Evolutionary conservation across 2,888 invertebrate species (phyloP).

Genomic region (Plebejus argus): DNA sequence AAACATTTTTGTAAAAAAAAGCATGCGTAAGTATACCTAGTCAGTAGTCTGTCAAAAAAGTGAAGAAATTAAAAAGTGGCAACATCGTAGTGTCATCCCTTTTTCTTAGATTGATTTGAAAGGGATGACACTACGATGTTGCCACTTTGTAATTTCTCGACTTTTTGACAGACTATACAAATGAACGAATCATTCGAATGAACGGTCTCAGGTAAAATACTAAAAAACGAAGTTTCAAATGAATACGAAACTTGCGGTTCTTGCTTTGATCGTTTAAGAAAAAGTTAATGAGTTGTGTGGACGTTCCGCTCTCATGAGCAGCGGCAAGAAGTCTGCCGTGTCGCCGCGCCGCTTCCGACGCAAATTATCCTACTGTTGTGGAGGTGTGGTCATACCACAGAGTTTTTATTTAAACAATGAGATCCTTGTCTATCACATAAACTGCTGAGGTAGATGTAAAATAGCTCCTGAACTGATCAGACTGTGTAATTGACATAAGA

Average conservation of each 20-base stretch:
- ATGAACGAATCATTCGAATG: not conserved
- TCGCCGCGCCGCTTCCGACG: conserved; percentile 68
- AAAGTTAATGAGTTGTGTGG: conserved; percentile 45
- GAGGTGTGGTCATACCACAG: not conserved
- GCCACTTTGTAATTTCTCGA: too few relatives aligned
- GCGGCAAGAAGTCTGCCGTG: conserved; percentile 58
- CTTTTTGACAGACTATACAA: too few relatives aligned
- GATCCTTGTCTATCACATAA: not conserved
- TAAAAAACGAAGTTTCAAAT: not conserved
- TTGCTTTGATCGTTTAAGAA: conserved; percentile 35
- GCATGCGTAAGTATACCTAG: not conserved
- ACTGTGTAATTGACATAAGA: too few relatives aligned
- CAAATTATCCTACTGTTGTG: not conserved
- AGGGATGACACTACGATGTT: too few relatives aligned
- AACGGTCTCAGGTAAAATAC: not conserved
- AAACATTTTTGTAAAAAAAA: not conserved
- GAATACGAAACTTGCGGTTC: not conserved
- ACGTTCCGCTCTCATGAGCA: conserved; percentile 73
- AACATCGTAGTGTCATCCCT: too few relatives aligned
- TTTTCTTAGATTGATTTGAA: too few relatives aligned
- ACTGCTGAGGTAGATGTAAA: too few relatives aligned
- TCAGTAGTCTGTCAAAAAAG: too few relatives aligned
- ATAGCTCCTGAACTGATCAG: too few relatives aligned
- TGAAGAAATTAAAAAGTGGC: too few relatives aligned
- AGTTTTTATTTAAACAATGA: not conserved